phyloP scores from a whole-genome alignment of 2,888 invertebrate species.

The Saturnia japonica region DNA sequence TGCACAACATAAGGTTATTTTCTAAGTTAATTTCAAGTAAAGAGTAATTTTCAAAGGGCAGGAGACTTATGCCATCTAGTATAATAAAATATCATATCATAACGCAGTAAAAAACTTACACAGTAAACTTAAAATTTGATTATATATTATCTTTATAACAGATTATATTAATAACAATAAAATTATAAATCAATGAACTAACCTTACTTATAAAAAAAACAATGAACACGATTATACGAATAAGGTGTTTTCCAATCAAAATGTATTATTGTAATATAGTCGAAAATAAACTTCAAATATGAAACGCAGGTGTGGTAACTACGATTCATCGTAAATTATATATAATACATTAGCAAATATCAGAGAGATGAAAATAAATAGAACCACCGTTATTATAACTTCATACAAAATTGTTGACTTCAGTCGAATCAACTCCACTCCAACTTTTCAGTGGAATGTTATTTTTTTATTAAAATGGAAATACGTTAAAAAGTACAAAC shows the following conservation, averaged over 20 bases:
- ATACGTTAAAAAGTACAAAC: too few relatives aligned
- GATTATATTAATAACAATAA: not conserved
- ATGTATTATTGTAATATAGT: not conserved
- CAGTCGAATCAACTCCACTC: too few relatives aligned
- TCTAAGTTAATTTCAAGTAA: too few relatives aligned
- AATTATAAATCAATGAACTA: not conserved
- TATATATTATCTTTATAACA: not conserved
- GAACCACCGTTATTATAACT: not conserved
- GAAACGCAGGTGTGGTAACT: constrained; percentile 6
- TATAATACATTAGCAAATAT: constrained; percentile 13
- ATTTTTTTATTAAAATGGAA: too few relatives aligned
- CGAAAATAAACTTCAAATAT: not conserved
- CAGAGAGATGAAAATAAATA: constrained; percentile 4
- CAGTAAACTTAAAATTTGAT: too few relatives aligned
- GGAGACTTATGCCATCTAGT: too few relatives aligned
- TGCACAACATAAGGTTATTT: too few relatives aligned
- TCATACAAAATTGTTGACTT: not conserved
- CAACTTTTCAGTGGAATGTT: too few relatives aligned
- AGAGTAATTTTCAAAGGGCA: too few relatives aligned
- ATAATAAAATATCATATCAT: too few relatives aligned
- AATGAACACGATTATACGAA: not conserved
- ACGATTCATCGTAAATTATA: not conserved
- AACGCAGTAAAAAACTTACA: too few relatives aligned
- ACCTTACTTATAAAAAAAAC: not conserved
- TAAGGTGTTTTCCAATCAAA: constrained; percentile 1